Percentiles rank a stretch among this genome's conserved stretches.
These are phyloP conservation scores for Lipophrys pholis DNA, from an alignment of 2,113 vertebrate genomes.

Conservation along the genomic window DNA sequence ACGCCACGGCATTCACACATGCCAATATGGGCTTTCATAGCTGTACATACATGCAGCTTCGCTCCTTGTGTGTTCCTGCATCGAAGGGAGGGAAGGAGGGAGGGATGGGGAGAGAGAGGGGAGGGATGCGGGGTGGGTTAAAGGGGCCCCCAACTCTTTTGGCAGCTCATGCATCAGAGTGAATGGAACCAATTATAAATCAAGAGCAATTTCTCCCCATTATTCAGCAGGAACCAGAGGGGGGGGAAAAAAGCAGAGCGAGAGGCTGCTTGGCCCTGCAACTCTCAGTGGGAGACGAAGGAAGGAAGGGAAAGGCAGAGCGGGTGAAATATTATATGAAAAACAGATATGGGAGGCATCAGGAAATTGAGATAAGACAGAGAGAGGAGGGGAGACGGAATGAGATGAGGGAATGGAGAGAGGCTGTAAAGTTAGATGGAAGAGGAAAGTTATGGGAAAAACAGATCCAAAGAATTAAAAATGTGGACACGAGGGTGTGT, in stretches of 20 bases:
- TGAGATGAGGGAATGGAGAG: constrained; percentile 50
- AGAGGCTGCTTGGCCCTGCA: constrained; percentile 57
- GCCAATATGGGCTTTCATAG: constrained; percentile 58
- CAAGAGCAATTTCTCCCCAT: constrained; percentile 86
- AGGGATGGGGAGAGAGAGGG: constrained; percentile 3
- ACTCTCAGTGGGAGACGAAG: constrained; percentile 68
- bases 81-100: constrained; percentile 28
- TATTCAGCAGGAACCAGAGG: constrained; percentile 80
- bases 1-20: constrained; percentile 31
- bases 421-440: constrained; percentile 44
- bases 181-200: constrained; percentile 89
- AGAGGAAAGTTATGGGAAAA: constrained; percentile 58
- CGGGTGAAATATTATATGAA: constrained; percentile 74
- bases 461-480: constrained; percentile 47
- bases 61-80: constrained; percentile 70
- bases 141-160: constrained; percentile 75
- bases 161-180: constrained; percentile 84
- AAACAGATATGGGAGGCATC: constrained; percentile 71
- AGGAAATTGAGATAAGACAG: constrained; percentile 68
- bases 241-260: constrained; percentile 11
- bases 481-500: not conserved
- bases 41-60: constrained; percentile 54
- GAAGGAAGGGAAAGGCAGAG: constrained; percentile 58
- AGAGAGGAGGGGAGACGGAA: not conserved
- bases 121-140: constrained; percentile 35